A percentile compares a stretch with the other conserved stretches of the same genome.
Conservation (phyloP, 1,140 invertebrate species). For the Amphibalanus amphitrite region DNA sequence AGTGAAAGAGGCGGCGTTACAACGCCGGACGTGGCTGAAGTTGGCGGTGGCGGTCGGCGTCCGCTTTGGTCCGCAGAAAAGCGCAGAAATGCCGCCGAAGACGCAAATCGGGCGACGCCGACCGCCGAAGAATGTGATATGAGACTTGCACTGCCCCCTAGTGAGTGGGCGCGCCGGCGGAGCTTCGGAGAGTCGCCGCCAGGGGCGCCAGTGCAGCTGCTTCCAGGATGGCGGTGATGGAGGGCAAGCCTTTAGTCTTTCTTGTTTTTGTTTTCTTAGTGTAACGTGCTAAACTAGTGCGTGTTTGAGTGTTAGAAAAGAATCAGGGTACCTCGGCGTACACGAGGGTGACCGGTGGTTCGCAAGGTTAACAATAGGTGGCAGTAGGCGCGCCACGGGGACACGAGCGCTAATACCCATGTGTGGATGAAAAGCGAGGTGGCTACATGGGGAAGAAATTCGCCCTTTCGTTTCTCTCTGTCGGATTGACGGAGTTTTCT, state of each 20-base stretch:
- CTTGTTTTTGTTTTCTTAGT: background rate
- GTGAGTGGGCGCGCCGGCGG: background rate
- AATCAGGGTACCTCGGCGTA: background rate
- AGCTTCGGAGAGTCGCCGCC: background rate
- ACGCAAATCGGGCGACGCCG: no score
- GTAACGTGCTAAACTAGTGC: background rate
- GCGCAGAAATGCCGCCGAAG: no score
- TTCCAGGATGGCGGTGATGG: background rate
- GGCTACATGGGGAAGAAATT: no score
- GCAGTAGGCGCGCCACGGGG: no score
- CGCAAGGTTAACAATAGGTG: background rate
- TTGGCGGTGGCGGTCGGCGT: no score
- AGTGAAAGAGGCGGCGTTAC: no score
- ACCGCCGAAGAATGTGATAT: background rate
- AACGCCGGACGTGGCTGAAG: no score
- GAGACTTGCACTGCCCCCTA: background rate
- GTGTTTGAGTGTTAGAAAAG: background rate
- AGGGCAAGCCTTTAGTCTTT: background rate
- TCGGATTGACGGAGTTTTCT: no score
- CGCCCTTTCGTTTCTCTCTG: no score
- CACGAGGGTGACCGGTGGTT: background rate
- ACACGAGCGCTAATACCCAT: no score
- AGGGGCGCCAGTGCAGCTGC: background rate
- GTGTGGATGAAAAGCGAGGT: no score
- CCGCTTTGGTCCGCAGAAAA: no score